These are phyloP conservation scores for Drosophila ficusphila DNA, from an alignment of 1,140 invertebrate species.

Conservation along the genomic window DNA sequence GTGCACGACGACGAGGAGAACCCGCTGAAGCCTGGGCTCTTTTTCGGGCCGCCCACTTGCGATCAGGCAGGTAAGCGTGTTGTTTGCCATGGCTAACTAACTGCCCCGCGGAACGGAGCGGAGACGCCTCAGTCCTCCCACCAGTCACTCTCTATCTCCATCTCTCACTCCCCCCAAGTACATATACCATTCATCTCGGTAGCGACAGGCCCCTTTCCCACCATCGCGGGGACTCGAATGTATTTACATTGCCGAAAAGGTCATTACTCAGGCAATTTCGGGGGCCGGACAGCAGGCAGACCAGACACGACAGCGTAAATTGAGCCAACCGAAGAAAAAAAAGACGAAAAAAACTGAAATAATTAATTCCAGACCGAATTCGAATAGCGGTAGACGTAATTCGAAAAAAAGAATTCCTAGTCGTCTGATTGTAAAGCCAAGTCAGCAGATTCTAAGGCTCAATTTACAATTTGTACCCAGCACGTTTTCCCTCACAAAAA, in stretches of 20 bases:
- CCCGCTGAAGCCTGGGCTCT: slow-evolving; percentile 71
- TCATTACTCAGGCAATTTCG: slow-evolving; percentile 50
- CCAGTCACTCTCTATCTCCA: slow-evolving; percentile 17
- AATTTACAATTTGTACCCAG: slow-evolving; percentile 18
- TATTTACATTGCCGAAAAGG: slow-evolving; percentile 49
- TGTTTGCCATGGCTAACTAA: slow-evolving; percentile 81
- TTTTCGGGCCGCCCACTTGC: slow-evolving; percentile 78
- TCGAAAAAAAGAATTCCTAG: slow-evolving; percentile 21
- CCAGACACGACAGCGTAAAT: no score
- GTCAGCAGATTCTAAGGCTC: slow-evolving; percentile 23
- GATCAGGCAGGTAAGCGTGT: slow-evolving; percentile 84
- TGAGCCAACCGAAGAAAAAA: slow-evolving; percentile 17
- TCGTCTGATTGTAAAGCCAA: slow-evolving; percentile 8
- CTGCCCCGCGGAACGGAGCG: slow-evolving; percentile 15
- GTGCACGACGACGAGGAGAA: slow-evolving; percentile 82
- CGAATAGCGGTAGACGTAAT: slow-evolving; percentile 34
- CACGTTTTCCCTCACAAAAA: slow-evolving; percentile 33
- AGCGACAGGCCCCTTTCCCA: slow-evolving; percentile 27
- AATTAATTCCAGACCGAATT: slow-evolving; percentile 6
- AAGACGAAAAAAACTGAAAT: background rate
- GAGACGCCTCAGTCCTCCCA: slow-evolving; percentile 1
- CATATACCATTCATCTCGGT: slow-evolving; percentile 2
- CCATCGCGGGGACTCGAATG: slow-evolving; percentile 12
- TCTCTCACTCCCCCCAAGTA: slow-evolving; percentile 6
- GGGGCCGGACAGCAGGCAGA: slow-evolving; percentile 57